Conservation (phyloP, 2,888 invertebrate species). For the Temnothorax ravouxi region DNA sequence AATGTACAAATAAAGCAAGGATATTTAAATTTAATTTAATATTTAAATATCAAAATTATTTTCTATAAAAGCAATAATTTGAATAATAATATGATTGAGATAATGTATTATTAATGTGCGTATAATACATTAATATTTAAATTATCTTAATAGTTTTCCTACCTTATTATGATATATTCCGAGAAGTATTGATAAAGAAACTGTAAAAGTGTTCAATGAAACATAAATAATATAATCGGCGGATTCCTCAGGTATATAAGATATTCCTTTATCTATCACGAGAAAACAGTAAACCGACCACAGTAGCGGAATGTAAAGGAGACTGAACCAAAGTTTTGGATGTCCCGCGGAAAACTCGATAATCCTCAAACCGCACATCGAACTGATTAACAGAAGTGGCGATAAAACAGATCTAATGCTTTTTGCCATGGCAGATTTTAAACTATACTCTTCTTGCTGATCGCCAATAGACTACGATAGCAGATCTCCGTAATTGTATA, state of each 20-base stretch:
- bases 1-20: not conserved
- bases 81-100: not conserved
- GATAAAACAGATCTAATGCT: constrained; percentile 1
- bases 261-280: not conserved
- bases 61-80: not conserved
- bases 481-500: not conserved
- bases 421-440: not conserved
- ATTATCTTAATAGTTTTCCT: not conserved
- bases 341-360: not conserved
- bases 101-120: not conserved
- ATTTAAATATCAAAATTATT: not conserved
- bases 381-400: not conserved
- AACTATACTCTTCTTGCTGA: not conserved
- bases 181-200: not conserved
- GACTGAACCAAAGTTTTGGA: not conserved
- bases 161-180: constrained; percentile 22
- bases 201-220: not conserved
- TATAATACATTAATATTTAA: not conserved
- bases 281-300: constrained; percentile 2
- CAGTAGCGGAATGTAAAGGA: not conserved
- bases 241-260: not conserved
- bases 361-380: constrained; percentile 7
- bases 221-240: not conserved
- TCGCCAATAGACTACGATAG: not conserved
- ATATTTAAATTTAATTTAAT: not conserved